Conservation (phyloP, 2,113 vertebrate genomes). For the Piprites chloris region DNA sequence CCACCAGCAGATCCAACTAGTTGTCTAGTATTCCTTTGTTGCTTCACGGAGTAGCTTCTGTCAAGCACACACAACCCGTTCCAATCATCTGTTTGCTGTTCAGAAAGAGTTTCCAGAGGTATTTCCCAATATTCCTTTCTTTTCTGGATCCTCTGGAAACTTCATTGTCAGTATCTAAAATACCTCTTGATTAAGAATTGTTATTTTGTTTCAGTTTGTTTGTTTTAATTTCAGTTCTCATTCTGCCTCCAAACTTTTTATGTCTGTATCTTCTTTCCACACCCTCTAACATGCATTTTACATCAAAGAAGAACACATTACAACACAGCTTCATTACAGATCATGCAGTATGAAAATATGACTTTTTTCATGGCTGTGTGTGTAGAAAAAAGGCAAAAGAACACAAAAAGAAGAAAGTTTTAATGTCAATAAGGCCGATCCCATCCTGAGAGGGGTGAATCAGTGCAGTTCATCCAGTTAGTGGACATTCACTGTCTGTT, state of each 20-base stretch:
- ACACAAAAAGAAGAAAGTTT: neutral
- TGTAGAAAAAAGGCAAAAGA: neutral
- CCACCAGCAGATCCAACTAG: neutral
- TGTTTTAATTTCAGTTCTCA: neutral
- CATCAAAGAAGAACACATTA: neutral
- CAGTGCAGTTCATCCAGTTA: neutral
- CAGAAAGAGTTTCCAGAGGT: neutral
- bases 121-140: neutral
- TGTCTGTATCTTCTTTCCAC: neutral
- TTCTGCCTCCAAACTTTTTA: neutral
- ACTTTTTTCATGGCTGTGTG: neutral
- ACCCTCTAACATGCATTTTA: neutral
- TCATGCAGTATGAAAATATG: neutral
- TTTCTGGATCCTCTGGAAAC: neutral
- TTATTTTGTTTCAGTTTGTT: neutral
- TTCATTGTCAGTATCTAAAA: neutral
- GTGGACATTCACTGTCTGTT: neutral
- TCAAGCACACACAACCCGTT: neutral
- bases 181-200: neutral
- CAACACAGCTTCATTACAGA: neutral
- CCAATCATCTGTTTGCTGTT: neutral
- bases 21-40: neutral
- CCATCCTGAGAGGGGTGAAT: neutral
- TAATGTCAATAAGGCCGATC: neutral
- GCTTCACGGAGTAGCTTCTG: neutral